These are phyloP conservation scores for Cataglyphis livida DNA, from an alignment of 2,888 invertebrate species.

Conservation along the genomic window DNA sequence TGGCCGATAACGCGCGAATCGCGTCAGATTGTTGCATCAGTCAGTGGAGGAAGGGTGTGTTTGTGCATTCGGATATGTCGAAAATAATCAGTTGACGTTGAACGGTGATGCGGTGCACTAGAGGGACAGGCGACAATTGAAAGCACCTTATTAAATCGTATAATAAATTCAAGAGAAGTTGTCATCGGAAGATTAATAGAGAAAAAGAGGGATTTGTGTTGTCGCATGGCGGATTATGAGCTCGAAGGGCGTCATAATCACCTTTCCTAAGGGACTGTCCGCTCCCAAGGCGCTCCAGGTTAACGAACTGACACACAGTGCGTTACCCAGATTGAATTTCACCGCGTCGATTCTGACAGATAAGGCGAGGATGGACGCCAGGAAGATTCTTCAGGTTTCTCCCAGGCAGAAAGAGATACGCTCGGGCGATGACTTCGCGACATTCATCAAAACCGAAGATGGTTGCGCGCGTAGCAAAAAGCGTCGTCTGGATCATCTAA, in stretches of 20 bases:
- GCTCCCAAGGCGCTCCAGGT: constrained; percentile 67
- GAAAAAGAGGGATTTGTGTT: not conserved
- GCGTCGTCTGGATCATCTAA: constrained; percentile 92
- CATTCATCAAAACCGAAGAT: constrained; percentile 3
- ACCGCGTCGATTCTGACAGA: constrained; percentile 77
- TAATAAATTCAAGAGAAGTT: not conserved
- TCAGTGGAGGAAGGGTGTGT: not conserved
- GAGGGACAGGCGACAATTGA: not conserved
- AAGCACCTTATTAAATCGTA: not conserved
- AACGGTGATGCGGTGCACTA: not conserved
- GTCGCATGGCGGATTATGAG: constrained; percentile 81
- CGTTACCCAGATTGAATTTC: constrained; percentile 76
- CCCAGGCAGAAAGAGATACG: constrained; percentile 61
- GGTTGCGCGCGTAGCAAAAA: constrained; percentile 87
- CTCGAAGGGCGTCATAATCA: constrained; percentile 82
- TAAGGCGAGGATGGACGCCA: constrained; percentile 71
- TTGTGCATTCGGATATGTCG: not conserved
- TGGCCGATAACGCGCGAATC: not conserved
- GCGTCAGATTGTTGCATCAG: constrained; percentile 2
- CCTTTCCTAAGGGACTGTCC: constrained; percentile 81
- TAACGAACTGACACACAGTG: constrained; percentile 60
- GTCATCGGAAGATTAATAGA: not conserved
- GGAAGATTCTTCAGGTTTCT: constrained; percentile 57
- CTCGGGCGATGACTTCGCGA: constrained; percentile 73
- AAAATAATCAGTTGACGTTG: not conserved